phyloP scores from a whole-genome alignment of 2,797 vertebrate species.

The Hylomyscus alleni region DNA sequence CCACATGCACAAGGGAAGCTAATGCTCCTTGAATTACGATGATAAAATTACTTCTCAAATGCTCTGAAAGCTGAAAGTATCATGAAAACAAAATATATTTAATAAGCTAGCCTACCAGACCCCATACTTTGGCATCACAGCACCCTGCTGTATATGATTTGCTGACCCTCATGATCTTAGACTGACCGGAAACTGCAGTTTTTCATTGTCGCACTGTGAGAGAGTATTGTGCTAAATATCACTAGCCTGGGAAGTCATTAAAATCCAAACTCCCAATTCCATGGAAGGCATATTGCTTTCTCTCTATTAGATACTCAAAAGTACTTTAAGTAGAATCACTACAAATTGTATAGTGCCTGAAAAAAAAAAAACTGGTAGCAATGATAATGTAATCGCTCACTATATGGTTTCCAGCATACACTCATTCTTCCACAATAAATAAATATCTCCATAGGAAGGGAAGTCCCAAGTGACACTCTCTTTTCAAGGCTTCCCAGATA shows the following conservation, averaged over 20 bases:
- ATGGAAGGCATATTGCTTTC: background rate
- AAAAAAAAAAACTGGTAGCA: background rate
- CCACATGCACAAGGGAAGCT: background rate
- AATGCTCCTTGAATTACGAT: background rate
- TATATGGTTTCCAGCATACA: constrained; percentile 34
- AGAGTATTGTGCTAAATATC: background rate
- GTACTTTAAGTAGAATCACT: background rate
- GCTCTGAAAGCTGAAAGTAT: background rate
- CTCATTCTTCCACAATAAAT: background rate
- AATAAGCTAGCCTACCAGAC: background rate
- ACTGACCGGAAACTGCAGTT: background rate
- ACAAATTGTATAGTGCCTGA: background rate
- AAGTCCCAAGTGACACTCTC: background rate
- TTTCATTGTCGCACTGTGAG: background rate
- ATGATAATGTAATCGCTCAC: background rate
- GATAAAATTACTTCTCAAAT: background rate
- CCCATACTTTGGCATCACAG: background rate
- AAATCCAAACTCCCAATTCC: background rate
- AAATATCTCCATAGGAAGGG: background rate
- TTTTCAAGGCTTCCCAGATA: constrained; percentile 27
- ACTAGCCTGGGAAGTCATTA: background rate
- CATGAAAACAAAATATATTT: background rate
- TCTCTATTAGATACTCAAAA: background rate
- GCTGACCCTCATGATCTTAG: background rate
- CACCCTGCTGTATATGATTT: background rate